phyloP scores from a whole-genome alignment of 35 echinoderm and acorn worm genomes.

The Apostichopus japonicus region DNA sequence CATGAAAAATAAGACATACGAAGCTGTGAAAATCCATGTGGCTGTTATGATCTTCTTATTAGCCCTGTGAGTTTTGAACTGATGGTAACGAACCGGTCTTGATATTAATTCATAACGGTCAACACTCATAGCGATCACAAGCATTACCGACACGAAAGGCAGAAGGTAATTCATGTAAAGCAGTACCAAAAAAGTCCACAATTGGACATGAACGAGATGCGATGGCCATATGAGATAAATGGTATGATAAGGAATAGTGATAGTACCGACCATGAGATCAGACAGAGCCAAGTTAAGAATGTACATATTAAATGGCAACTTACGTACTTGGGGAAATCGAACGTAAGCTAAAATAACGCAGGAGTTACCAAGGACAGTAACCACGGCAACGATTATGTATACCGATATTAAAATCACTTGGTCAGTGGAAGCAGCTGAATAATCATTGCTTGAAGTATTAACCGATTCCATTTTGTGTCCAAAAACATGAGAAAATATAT shows the following conservation, averaged over 20 bases:
- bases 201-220: not conserved
- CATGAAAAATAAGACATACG: not conserved
- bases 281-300: conserved; percentile 8
- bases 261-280: not conserved
- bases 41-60: not conserved
- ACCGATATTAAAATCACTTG: not conserved
- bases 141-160: conserved; percentile 10
- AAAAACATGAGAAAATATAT: too few species aligned
- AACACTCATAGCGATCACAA: conserved; percentile 4
- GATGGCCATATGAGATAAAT: not conserved
- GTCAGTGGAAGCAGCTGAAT: not conserved
- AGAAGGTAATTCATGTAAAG: not conserved
- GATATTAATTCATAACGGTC: conserved; percentile 17
- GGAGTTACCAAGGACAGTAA: not conserved
- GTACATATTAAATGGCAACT: conserved; percentile 9
- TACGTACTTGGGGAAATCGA: not conserved
- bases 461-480: not conserved
- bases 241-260: not conserved
- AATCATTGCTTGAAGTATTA: not conserved
- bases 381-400: not conserved
- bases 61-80: not conserved
- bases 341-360: not conserved
- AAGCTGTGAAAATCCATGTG: not conserved
- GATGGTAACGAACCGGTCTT: not conserved
- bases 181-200: not conserved